A percentile compares a stretch with the other conserved stretches of the same genome.
These are phyloP conservation scores for Drosophila sucinea DNA, from an alignment of 1,140 invertebrate species.

Conservation along the genomic window DNA sequence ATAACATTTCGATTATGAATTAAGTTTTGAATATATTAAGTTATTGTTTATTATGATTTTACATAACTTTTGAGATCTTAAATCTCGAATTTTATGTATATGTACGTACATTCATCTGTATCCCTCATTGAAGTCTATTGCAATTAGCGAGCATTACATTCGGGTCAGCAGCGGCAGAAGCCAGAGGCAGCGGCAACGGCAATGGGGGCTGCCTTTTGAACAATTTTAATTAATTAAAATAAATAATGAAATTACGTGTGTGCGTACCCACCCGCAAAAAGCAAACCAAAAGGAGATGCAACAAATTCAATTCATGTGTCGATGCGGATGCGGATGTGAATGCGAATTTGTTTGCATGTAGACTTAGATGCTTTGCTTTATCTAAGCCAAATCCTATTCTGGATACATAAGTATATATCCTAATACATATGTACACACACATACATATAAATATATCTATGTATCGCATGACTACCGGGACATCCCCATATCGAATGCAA, in stretches of 20 bases:
- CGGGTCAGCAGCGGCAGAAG: slow-evolving; percentile 37
- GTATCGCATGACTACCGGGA: slow-evolving; percentile 1
- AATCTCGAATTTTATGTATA: background rate
- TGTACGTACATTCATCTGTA: slow-evolving; percentile 16
- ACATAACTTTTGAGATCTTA: too few relatives aligned
- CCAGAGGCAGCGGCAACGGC: background rate
- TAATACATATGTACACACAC: slow-evolving; percentile 2
- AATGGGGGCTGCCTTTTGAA: slow-evolving; percentile 42
- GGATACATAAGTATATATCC: slow-evolving; percentile 45
- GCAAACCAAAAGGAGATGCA: background rate
- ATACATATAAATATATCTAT: slow-evolving; percentile 8
- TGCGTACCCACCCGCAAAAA: background rate
- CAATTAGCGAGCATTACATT: slow-evolving; percentile 57
- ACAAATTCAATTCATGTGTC: background rate
- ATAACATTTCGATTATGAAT: too few relatives aligned
- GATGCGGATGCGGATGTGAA: slow-evolving; percentile 1
- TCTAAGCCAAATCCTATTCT: slow-evolving; percentile 46
- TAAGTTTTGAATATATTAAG: too few relatives aligned
- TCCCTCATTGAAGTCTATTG: slow-evolving; percentile 35
- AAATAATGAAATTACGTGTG: slow-evolving; percentile 65
- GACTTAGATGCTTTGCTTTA: slow-evolving; percentile 20
- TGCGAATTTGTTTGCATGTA: background rate
- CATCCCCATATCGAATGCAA: slow-evolving; percentile 34
- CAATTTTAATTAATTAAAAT: slow-evolving; percentile 78
- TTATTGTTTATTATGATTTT: too few relatives aligned